phyloP scores from a whole-genome alignment of 2,113 vertebrate species.

The Anhinga rufa region DNA sequence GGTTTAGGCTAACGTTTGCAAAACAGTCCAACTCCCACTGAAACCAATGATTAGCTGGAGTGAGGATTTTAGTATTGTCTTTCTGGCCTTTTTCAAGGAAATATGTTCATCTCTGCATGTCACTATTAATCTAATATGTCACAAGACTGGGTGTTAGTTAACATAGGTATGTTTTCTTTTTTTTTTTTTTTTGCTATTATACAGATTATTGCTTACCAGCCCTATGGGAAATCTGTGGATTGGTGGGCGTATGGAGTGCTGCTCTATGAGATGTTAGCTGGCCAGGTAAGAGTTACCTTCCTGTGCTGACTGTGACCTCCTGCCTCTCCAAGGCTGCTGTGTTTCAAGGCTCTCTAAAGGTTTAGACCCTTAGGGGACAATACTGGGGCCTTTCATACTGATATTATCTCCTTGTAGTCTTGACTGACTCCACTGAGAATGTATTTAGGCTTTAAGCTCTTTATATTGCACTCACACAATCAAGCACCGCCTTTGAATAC shows the following conservation, averaged over 20 bases:
- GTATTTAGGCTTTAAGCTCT: conserved; percentile 15
- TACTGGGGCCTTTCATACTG: not conserved
- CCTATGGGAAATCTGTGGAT: conserved; percentile 94
- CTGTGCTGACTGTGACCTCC: fast-evolving
- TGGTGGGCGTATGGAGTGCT: conserved; percentile 98
- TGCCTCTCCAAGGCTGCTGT: not conserved
- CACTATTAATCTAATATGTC: not conserved
- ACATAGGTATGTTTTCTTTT: not conserved
- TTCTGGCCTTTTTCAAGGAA: not conserved
- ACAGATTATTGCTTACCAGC: conserved; percentile 98
- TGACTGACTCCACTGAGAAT: not conserved
- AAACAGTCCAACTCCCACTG: not conserved
- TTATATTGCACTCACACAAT: conserved; percentile 24
- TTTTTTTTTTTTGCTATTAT: not conserved
- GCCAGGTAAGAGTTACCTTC: conserved; percentile 82
- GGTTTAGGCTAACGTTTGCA: not conserved
- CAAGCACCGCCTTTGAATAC: not conserved
- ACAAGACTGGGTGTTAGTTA: not conserved
- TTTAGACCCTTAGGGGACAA: not conserved
- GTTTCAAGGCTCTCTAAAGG: not conserved
- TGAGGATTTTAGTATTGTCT: not conserved
- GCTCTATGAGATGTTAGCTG: conserved; percentile 95
- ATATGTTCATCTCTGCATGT: not conserved
- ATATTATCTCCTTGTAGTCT: not conserved
- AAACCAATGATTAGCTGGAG: not conserved